Percentiles rank a stretch among this genome's conserved stretches.
These are phyloP conservation scores for Cinclus mexicanus DNA, from an alignment of 2,113 vertebrate species.

Conservation along the genomic window DNA sequence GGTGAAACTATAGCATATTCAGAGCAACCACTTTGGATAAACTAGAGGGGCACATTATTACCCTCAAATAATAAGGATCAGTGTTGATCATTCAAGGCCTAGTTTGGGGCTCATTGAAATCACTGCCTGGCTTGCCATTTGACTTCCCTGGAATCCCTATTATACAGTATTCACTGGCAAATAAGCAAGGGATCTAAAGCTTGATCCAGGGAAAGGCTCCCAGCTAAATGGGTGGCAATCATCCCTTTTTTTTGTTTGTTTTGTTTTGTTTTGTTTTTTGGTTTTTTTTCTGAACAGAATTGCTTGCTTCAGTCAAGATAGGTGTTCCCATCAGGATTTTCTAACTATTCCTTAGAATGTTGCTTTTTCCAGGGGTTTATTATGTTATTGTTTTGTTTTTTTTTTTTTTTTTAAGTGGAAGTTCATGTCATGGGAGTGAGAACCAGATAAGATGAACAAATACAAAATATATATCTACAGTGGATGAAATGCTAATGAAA, in stretches of 20 bases:
- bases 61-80: slow-evolving; percentile 63
- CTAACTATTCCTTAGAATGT: background rate
- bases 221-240: background rate
- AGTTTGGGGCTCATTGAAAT: slow-evolving; percentile 21
- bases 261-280: too few relatives aligned
- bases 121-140: slow-evolving; percentile 17
- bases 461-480: background rate
- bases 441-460: background rate
- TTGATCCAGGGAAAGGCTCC: background rate
- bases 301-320: background rate
- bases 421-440: background rate
- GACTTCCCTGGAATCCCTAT: slow-evolving; percentile 55
- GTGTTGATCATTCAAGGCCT: slow-evolving; percentile 36
- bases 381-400: background rate
- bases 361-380: background rate
- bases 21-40: slow-evolving; percentile 73
- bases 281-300: background rate
- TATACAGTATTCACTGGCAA: slow-evolving; percentile 3
- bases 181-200: background rate
- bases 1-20: slow-evolving; percentile 68
- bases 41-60: slow-evolving; percentile 70
- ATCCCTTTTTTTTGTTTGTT: background rate
- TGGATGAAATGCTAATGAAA: background rate
- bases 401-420: background rate
- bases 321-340: background rate